Evolutionary conservation across 1,140 invertebrate species (phyloP), one percentile per base, ranked within the genome.

Genomic region (Brachionus manjavacas): DNA sequence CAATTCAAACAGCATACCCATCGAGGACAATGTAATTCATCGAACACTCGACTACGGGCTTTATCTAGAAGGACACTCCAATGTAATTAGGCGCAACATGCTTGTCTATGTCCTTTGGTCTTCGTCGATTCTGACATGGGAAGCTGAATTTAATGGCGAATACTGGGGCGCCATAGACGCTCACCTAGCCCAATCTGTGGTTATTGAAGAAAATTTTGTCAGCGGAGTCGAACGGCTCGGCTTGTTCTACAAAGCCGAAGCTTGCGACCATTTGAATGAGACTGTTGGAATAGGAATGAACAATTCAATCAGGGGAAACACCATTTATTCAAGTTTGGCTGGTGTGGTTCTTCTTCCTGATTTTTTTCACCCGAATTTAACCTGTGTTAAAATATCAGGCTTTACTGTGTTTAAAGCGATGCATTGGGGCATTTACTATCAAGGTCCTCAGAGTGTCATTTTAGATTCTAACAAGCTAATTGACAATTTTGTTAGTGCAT

Each of bases 181-280:
- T 3, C 79, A 86, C 1, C 9, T 85, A n/a, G 86, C 86, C 2
- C 85, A 35, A 0, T 70, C 85, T 16, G 23, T 88, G 3, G 70
- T 85, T 2, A 12, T 89, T 39, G 46, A 60, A 14, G 68, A 86
- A 39, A 89, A 89, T 74, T 85, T 84, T 6, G 86, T 87, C 8
- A 85, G 86, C n/a, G 88, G 87, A 3, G 84, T 85, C 3, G 86
- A 89, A 83, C 84, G 88, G 11, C 35, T 84, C 2, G 87, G 86
- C 7, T 87, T 85, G 55, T 85, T 85, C 41, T 66, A 87, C 6
- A 43, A 79, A 31, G 87, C 86, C 11, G 85, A 87, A 70, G 11
- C 81, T 0, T 49, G 68, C 14, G 52, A 74, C 20, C 8, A 60
- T 60, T 9, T 16, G 46, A 41, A 6, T 31, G 52, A 66, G 6